Percentiles rank a stretch among this genome's conserved stretches.
Evolutionary conservation across 1,140 invertebrate species (phyloP).

Genomic region (Macrocentrus cingulum): DNA sequence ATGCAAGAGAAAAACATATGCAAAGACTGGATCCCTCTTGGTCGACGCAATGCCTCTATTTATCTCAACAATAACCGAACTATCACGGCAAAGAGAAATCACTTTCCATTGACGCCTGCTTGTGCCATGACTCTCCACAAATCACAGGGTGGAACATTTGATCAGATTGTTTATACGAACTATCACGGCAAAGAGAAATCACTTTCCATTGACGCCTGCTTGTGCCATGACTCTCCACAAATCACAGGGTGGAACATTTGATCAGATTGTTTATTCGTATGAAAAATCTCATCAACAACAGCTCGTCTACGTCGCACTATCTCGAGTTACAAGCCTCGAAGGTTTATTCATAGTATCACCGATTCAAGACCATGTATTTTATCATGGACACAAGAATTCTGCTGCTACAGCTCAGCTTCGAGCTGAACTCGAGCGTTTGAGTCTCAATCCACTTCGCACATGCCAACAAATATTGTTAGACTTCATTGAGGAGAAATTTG

Average conservation of each 20-base stretch:
- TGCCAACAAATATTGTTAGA: too few species aligned
- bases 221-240: slow-evolving; percentile 40
- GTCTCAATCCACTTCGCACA: background rate
- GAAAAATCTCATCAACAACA: slow-evolving; percentile 32
- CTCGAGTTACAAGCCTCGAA: slow-evolving; percentile 42
- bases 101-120: slow-evolving; percentile 15
- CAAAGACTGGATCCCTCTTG: background rate
- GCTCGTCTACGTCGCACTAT: slow-evolving; percentile 44
- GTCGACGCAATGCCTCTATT: background rate
- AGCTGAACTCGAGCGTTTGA: background rate
- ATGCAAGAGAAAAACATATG: background rate
- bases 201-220: slow-evolving; percentile 15
- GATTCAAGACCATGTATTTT: slow-evolving; percentile 28
- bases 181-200: slow-evolving; percentile 16
- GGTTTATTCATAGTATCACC: slow-evolving; percentile 33
- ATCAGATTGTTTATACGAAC: slow-evolving; percentile 39
- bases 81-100: slow-evolving; percentile 16
- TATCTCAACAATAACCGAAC: slow-evolving; percentile 20
- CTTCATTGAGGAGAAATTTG: too few species aligned
- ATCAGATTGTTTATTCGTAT: slow-evolving; percentile 43
- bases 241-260: slow-evolving; percentile 43
- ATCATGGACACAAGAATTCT: slow-evolving; percentile 20
- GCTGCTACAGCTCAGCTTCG: background rate
- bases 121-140: slow-evolving; percentile 40
- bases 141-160: slow-evolving; percentile 43